Conservation (phyloP, 2,888 invertebrate genomes). For the Galerucella pusilla region DNA sequence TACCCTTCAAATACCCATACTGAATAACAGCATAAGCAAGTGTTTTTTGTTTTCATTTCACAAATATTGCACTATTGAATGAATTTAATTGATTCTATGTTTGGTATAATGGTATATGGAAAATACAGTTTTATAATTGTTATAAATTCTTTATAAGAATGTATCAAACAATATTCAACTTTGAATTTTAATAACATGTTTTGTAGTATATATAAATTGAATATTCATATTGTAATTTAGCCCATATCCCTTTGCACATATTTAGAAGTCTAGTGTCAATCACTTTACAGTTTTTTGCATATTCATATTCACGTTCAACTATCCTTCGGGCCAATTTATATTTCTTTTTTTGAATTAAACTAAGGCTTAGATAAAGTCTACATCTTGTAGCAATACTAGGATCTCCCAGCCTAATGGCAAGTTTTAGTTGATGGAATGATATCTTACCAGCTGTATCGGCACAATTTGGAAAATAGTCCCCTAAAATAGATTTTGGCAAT, state of each 20-base stretch:
- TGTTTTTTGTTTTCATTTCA: no score
- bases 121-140: not conserved
- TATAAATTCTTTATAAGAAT: not conserved
- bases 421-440: slow-evolving; percentile 82
- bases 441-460: slow-evolving; percentile 91
- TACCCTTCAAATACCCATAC: no score
- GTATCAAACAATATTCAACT: not conserved
- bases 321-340: slow-evolving; percentile 74
- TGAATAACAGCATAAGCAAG: no score
- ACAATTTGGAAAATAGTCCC: slow-evolving; percentile 84
- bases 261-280: slow-evolving; percentile 75
- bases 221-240: slow-evolving; percentile 76
- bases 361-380: slow-evolving; percentile 86
- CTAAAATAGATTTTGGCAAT: slow-evolving; percentile 59
- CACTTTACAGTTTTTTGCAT: slow-evolving; percentile 59
- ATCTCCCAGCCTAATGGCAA: slow-evolving; percentile 86
- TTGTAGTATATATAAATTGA: not conserved
- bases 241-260: slow-evolving; percentile 91
- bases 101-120: no score
- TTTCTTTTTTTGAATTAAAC: slow-evolving; percentile 84
- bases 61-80: no score
- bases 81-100: no score
- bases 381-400: slow-evolving; percentile 85
- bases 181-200: not conserved
- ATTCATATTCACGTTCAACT: slow-evolving; percentile 69